Conservation (phyloP, 2,113 vertebrate species). For the Dipodomys ordii region DNA sequence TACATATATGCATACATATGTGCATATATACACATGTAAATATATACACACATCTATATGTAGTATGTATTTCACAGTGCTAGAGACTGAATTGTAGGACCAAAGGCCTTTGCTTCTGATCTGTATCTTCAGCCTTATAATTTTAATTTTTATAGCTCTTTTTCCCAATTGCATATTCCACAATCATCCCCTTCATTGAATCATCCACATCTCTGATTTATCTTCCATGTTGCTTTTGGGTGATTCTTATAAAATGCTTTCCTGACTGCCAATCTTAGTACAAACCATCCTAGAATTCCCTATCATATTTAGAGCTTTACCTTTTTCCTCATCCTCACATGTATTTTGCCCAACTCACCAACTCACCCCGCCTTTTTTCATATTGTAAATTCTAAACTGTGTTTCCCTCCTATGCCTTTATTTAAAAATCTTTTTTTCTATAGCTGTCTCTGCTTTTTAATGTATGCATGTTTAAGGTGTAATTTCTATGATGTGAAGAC, state of each 20-base stretch:
- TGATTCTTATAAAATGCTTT: slow-evolving; percentile 19
- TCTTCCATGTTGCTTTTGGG: not conserved
- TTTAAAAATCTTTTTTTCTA: not conserved
- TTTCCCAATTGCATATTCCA: not conserved
- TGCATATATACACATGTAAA: too few relatives aligned
- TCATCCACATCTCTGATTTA: not conserved
- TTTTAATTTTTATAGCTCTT: not conserved
- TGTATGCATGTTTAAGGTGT: not conserved
- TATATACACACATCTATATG: not conserved
- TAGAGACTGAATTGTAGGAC: not conserved
- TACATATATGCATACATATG: too few relatives aligned
- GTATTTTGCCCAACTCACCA: not conserved
- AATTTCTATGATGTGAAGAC: not conserved
- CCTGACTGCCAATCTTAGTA: not conserved
- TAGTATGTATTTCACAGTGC: not conserved
- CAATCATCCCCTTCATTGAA: not conserved
- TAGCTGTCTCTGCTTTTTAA: not conserved
- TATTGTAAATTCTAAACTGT: not conserved
- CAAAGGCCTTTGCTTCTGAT: not conserved
- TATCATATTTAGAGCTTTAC: not conserved
- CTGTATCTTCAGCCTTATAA: not conserved
- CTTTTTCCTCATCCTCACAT: not conserved
- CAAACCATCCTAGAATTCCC: not conserved
- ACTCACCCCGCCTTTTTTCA: not conserved
- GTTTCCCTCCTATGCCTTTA: not conserved